Conservation (phyloP, 92 coral and sea anemone species). For the Parazoanthus swiftii region DNA sequence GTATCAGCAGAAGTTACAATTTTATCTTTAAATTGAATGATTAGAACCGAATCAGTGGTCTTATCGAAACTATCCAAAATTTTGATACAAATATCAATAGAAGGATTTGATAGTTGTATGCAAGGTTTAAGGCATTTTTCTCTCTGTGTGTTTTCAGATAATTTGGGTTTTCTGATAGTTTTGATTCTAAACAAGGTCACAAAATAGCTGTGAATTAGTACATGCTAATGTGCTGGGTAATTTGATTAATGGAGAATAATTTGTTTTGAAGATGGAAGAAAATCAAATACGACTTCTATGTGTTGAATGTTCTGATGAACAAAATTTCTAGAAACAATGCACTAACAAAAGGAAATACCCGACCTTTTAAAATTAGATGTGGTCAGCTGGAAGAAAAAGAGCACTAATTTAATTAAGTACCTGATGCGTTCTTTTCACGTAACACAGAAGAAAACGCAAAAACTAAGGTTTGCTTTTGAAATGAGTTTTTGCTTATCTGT, state of each 20-base stretch:
- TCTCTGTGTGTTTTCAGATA: not conserved
- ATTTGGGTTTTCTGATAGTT: slow-evolving; percentile 14
- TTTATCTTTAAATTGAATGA: not conserved
- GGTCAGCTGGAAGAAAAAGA: not conserved
- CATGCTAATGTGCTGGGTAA: slow-evolving; percentile 49
- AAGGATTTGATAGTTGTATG: not conserved
- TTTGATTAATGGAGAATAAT: slow-evolving; percentile 56
- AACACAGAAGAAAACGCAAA: not conserved
- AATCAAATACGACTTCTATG: slow-evolving; percentile 22
- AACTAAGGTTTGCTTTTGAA: not conserved
- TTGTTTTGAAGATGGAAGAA: slow-evolving; percentile 35
- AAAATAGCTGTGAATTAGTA: slow-evolving; percentile 22
- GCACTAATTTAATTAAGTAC: not conserved
- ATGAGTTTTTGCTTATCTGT: not conserved
- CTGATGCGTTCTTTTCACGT: not conserved
- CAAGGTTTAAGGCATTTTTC: not conserved
- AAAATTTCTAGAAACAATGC: not conserved
- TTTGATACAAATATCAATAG: not conserved
- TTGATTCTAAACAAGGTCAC: slow-evolving; percentile 27
- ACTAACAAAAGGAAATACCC: not conserved
- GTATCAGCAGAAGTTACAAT: not conserved
- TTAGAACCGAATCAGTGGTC: not conserved
- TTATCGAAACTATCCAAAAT: not conserved
- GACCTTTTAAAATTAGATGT: slow-evolving; percentile 13
- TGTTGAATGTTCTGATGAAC: slow-evolving; percentile 20